Conservation (phyloP, 2,888 invertebrate genomes). For the Nomada ruficornis region DNA sequence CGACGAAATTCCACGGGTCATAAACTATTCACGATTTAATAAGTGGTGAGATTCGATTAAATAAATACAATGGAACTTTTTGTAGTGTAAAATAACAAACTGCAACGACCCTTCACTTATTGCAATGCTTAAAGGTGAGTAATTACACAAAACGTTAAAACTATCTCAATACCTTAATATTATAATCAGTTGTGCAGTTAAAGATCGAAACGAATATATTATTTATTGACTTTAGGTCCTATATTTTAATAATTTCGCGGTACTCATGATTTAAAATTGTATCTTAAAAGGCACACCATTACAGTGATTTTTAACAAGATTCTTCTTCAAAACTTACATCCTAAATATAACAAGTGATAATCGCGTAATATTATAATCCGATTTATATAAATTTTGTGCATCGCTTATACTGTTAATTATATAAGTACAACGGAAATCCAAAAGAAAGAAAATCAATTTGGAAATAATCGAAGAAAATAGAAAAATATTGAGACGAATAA, state of each 20-base stretch:
- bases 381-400: conserved; percentile 54
- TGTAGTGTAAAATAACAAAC: conserved; percentile 41
- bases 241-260: conserved; percentile 1
- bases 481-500: conserved; percentile 22
- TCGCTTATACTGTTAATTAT: conserved; percentile 31
- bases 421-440: conserved; percentile 38
- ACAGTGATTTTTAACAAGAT: conserved; percentile 38
- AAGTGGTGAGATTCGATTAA: conserved; percentile 35
- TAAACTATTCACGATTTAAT: conserved; percentile 31
- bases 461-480: conserved; percentile 21
- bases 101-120: conserved; percentile 23
- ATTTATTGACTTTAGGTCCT: conserved; percentile 30
- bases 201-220: conserved; percentile 30
- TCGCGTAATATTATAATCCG: conserved; percentile 29
- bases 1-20: conserved; percentile 10
- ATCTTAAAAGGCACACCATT: conserved; percentile 62
- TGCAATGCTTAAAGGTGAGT: conserved; percentile 25
- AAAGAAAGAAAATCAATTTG: conserved; percentile 9
- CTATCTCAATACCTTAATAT: conserved; percentile 14
- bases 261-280: conserved; percentile 43
- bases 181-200: conserved; percentile 42
- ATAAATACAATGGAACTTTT: conserved; percentile 37
- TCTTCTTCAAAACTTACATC: conserved; percentile 32
- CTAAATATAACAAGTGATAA: conserved; percentile 24
- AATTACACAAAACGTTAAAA: conserved; percentile 21